Evolutionary conservation across 2,113 vertebrate genomes (phyloP), one percentile per base, ranked within the genome.

Genomic region (Anoplopoma fimbria): DNA sequence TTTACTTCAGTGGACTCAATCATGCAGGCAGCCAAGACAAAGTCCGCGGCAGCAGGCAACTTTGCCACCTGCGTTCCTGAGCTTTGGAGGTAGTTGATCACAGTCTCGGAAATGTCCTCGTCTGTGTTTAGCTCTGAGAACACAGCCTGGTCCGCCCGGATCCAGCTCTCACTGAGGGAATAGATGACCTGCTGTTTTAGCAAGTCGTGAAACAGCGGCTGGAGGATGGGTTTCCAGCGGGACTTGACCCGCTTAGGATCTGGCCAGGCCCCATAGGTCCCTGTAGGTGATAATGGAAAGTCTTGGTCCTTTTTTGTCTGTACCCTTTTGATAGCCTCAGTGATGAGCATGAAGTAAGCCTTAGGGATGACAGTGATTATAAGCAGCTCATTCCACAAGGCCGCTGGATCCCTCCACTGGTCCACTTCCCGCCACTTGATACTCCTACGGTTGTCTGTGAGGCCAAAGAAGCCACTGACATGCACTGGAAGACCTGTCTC

Each of bases 361-460:
- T 93, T 96, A 0, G 98, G 98, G 77, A 99, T 96, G 80, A 99
- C 87, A 5, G 95, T 97, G 45, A 94, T 83, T 45, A 99, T 93
- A 4, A 99, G 97, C 53, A 98, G 94, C 70, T 99, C 97, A 83
- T 99, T 99, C 98, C 98, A 99, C 73, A 99, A 84, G 63, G 98
- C 98, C 1, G 98, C 96, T 0, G 98, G 98, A 87, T 99, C 98
- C 87, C 98, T 94, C 98, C 98, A 98, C 27, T 99, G 98, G 95
- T 99, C 98, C 89, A 99, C 55, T 64, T 99, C 98, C 33, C 97
- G 90, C 98, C 98, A 99, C 77, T 99, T 99, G 71, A 99, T 99
- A 94, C 98, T 99, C 76, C 98, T 96, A 8, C 98, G 97, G 78
- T 99, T 99, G 94, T 99, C 98, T 1, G 98, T 99, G 80, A 99